Percentiles rank a stretch among this genome's conserved stretches.
phyloP scores from a whole-genome alignment of 1,140 invertebrate genomes.

The Camponotus floridanus region DNA sequence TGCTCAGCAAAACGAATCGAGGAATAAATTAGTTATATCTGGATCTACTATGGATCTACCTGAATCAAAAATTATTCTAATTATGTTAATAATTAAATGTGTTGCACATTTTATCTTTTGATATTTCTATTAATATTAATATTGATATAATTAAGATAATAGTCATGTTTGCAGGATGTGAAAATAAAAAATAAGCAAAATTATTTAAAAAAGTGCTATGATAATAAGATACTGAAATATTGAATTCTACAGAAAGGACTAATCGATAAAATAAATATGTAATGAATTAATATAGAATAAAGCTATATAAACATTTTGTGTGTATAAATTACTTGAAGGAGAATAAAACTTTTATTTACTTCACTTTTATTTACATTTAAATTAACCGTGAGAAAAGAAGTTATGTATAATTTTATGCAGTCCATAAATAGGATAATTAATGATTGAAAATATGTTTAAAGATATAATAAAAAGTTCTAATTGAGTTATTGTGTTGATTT shows the following conservation, averaged over 20 bases:
- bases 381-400: slow-evolving; percentile 36
- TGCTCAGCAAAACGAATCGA: not conserved
- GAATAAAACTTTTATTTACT: not conserved
- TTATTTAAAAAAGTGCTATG: not conserved
- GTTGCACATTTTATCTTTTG: slow-evolving; percentile 26
- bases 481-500: not conserved
- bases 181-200: slow-evolving; percentile 33
- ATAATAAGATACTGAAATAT: not conserved
- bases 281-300: not conserved
- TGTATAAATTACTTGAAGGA: not conserved
- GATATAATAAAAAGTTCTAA: not conserved
- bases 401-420: slow-evolving; percentile 1
- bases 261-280: slow-evolving; percentile 35
- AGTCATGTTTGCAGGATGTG: not conserved
- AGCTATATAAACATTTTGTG: not conserved
- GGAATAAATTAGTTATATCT: not conserved
- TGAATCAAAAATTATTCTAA: slow-evolving; percentile 1
- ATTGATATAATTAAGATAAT: not conserved
- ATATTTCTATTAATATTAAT: slow-evolving; percentile 3
- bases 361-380: not conserved
- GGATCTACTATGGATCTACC: not conserved
- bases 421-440: slow-evolving; percentile 33
- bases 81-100: slow-evolving; percentile 9
- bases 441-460: not conserved
- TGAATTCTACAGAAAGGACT: slow-evolving; percentile 10